Evolutionary conservation across 2,113 vertebrate genomes (phyloP).

Genomic region (Numida meleagris): DNA sequence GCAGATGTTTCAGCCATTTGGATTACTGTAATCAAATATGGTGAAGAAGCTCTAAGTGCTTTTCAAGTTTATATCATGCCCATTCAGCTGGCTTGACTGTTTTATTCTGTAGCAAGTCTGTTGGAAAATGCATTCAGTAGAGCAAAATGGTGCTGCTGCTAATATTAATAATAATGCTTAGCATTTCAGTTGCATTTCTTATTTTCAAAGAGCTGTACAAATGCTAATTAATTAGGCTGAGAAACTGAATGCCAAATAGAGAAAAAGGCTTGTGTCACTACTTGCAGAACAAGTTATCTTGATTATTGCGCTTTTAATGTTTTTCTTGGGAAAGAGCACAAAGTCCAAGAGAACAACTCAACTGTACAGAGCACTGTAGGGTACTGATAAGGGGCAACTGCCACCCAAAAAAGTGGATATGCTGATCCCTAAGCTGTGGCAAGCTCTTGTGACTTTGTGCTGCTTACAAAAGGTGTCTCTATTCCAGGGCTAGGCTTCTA

Average conservation of each 20-base stretch:
- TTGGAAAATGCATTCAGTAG: slow-evolving; percentile 30
- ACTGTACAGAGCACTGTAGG: neutral
- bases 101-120: slow-evolving; percentile 17
- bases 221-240: slow-evolving; percentile 58
- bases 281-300: slow-evolving; percentile 47
- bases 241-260: slow-evolving; percentile 37
- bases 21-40: slow-evolving; percentile 28
- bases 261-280: slow-evolving; percentile 1
- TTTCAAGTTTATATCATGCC: neutral
- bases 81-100: slow-evolving; percentile 3
- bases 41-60: slow-evolving; percentile 2
- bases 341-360: neutral
- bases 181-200: slow-evolving; percentile 45
- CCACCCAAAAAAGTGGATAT: neutral
- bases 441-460: neutral
- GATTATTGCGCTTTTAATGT: slow-evolving; percentile 18
- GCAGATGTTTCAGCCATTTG: slow-evolving; percentile 24
- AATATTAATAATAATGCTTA: slow-evolving; percentile 60
- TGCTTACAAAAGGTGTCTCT: neutral
- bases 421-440: neutral
- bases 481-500: neutral
- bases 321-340: neutral
- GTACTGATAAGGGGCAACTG: neutral
- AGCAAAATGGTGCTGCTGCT: slow-evolving; percentile 38
- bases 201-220: slow-evolving; percentile 50